phyloP scores from a whole-genome alignment of 1,140 invertebrate species.

The Euwallacea fornicatus region DNA sequence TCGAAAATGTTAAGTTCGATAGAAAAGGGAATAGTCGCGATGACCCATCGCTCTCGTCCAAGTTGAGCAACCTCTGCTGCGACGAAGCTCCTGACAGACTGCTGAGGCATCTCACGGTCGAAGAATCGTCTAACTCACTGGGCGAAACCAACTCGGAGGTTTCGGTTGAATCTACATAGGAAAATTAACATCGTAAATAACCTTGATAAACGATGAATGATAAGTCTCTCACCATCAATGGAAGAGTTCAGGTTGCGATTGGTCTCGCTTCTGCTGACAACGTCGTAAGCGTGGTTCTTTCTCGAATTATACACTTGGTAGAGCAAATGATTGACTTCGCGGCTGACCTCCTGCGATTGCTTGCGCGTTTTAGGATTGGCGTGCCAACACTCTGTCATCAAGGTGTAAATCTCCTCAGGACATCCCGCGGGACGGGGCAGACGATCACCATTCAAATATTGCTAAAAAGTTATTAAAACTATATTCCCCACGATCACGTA shows the following conservation, averaged over 20 bases:
- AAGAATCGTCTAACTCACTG: too few species aligned
- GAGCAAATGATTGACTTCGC: slow-evolving; percentile 79
- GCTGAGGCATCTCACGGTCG: too few species aligned
- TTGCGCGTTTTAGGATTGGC: slow-evolving; percentile 68
- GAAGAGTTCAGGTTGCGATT: neutral
- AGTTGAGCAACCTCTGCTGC: too few species aligned
- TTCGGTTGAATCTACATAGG: too few species aligned
- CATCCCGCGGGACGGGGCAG: slow-evolving; percentile 75
- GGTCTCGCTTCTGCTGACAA: slow-evolving; percentile 42
- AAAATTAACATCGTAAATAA: too few species aligned
- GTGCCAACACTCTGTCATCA: slow-evolving; percentile 90
- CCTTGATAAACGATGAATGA: too few species aligned
- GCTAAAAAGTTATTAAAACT: slow-evolving; percentile 52
- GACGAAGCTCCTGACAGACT: too few species aligned
- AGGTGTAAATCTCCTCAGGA: slow-evolving; percentile 76
- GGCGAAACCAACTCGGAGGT: too few species aligned
- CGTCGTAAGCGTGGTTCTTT: slow-evolving; percentile 59
- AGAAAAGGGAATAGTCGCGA: too few species aligned
- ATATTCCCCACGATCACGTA: too few species aligned
- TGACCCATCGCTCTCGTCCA: too few species aligned
- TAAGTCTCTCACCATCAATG: neutral
- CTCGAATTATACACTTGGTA: slow-evolving; percentile 70
- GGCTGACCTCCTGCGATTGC: slow-evolving; percentile 77
- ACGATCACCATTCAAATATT: slow-evolving; percentile 70
- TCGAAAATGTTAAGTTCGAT: slow-evolving; percentile 49